Percentiles rank a stretch among this genome's conserved stretches.
Evolutionary conservation across 2,797 vertebrate genomes (phyloP).

Genomic region (Micromesistius poutassou): DNA sequence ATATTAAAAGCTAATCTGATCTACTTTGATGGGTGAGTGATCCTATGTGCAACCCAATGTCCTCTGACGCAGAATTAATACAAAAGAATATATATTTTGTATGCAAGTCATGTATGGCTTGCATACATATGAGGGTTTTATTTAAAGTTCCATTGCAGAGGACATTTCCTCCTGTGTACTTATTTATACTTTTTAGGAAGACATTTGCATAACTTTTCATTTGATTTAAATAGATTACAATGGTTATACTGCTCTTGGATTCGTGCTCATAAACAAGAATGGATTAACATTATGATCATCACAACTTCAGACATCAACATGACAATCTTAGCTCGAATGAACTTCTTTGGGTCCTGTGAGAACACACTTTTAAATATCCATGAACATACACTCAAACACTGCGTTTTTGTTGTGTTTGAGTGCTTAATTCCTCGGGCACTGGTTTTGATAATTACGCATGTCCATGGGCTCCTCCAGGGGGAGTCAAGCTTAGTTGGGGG

Average conservation of each 20-base stretch:
- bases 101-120: neutral
- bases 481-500: neutral
- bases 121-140: neutral
- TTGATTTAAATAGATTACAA: neutral
- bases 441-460: neutral
- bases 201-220: neutral
- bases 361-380: neutral
- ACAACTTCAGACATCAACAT: neutral
- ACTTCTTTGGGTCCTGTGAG: neutral
- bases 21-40: conserved; percentile 30
- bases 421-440: neutral
- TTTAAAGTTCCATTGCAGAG: neutral
- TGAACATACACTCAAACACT: too few species aligned
- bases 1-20: conserved; percentile 38
- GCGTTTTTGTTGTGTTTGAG: neutral
- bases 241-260: neutral
- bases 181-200: neutral
- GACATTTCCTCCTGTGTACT: neutral
- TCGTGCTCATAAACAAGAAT: neutral
- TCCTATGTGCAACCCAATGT: conserved; percentile 26
- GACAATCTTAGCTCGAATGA: neutral
- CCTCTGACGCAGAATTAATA: conserved; percentile 16
- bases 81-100: neutral
- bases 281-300: neutral
- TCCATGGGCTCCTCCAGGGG: neutral